phyloP scores from a whole-genome alignment of 2,113 vertebrate species.

The Cyprinodon brontotheroides region DNA sequence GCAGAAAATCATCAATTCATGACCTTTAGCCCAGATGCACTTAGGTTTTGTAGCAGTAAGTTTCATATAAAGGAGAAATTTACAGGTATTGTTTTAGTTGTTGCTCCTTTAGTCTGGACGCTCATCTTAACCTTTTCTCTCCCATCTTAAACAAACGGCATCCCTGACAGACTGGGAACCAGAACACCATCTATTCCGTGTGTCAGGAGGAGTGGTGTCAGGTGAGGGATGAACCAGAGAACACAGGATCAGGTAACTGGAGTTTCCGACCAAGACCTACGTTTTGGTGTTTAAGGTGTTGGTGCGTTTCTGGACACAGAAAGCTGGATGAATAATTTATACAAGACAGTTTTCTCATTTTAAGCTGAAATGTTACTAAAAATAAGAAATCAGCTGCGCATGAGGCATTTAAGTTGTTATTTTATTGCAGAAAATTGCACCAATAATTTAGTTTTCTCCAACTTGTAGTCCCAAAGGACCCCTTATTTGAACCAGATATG shows the following conservation, averaged over 20 bases:
- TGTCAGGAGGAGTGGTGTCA: conserved; percentile 50
- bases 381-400: background rate
- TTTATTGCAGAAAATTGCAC: background rate
- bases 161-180: background rate
- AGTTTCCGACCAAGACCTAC: conserved; percentile 52
- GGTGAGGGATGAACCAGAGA: conserved; percentile 33
- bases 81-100: too few relatives aligned
- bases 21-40: too few relatives aligned
- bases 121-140: background rate
- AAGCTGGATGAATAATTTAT: conserved; percentile 60
- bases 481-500: background rate
- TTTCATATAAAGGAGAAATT: too few relatives aligned
- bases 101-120: too few relatives aligned
- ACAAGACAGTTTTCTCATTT: conserved; percentile 25
- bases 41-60: too few relatives aligned
- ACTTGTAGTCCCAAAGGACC: background rate
- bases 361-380: background rate
- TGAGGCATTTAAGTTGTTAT: background rate
- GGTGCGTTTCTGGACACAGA: conserved; percentile 13
- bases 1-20: too few relatives aligned
- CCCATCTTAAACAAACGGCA: background rate
- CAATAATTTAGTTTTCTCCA: background rate
- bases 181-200: conserved; percentile 1
- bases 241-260: conserved; percentile 57
- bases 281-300: conserved; percentile 28